A percentile compares a stretch with the other conserved stretches of the same genome.
Conservation (phyloP, 2,888 invertebrate genomes). For the Drosophila rubida region DNA sequence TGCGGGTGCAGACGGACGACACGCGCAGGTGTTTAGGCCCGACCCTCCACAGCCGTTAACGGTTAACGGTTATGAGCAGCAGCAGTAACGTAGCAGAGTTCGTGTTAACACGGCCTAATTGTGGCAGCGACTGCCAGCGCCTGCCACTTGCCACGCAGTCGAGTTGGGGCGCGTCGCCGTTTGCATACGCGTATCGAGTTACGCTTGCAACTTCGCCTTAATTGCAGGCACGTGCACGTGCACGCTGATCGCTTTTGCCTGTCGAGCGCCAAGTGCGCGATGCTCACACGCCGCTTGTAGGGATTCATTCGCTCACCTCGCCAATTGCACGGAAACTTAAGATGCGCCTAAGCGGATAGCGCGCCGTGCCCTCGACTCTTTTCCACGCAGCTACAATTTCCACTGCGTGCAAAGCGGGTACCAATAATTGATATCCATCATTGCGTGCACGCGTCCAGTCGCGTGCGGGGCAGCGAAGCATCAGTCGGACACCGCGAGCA, state of each 20-base stretch:
- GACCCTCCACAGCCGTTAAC: slow-evolving; percentile 52
- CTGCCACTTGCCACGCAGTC: not conserved
- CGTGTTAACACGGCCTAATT: slow-evolving; percentile 71
- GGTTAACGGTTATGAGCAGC: slow-evolving; percentile 56
- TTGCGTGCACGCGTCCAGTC: slow-evolving; percentile 46
- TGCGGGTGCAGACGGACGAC: slow-evolving; percentile 21
- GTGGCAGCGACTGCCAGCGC: slow-evolving; percentile 38
- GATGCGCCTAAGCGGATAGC: slow-evolving; percentile 62
- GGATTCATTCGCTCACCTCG: slow-evolving; percentile 45
- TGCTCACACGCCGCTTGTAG: slow-evolving; percentile 62
- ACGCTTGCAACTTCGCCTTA: slow-evolving; percentile 65
- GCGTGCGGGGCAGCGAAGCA: slow-evolving; percentile 30
- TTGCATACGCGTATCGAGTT: slow-evolving; percentile 68
- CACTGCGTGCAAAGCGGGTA: slow-evolving; percentile 36
- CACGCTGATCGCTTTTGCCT: slow-evolving; percentile 53
- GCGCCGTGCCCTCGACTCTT: too few species aligned
- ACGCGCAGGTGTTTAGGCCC: slow-evolving; percentile 61
- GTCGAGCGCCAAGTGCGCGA: slow-evolving; percentile 64
- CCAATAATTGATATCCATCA: slow-evolving; percentile 55
- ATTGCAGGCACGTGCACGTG: slow-evolving; percentile 73
- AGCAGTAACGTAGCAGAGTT: slow-evolving; percentile 24
- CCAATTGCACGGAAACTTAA: slow-evolving; percentile 60
- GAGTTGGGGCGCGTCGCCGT: slow-evolving; percentile 4
- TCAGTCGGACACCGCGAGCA: not conserved
- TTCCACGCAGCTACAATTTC: slow-evolving; percentile 75